Percentiles rank a stretch among this genome's conserved stretches.
Evolutionary conservation across 2,888 invertebrate genomes (phyloP).

Genomic region (Tetranychus piercei): DNA sequence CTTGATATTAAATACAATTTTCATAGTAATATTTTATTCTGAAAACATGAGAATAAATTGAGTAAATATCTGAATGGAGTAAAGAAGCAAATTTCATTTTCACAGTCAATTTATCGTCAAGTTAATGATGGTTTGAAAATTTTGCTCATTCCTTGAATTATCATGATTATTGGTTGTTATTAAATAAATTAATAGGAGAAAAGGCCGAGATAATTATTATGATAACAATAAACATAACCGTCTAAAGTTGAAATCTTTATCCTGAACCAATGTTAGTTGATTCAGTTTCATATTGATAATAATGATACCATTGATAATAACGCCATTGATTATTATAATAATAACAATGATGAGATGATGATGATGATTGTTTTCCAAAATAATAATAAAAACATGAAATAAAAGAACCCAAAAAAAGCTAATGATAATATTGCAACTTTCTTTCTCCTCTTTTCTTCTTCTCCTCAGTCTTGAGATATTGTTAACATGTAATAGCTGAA

Average conservation of each 20-base stretch:
- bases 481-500: neutral
- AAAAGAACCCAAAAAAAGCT: neutral
- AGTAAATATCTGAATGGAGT: too few relatives aligned
- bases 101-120: too few relatives aligned
- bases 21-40: too few relatives aligned
- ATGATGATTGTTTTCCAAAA: neutral
- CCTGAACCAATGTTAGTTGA: neutral
- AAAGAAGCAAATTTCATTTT: too few relatives aligned
- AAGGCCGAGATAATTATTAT: neutral
- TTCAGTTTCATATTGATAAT: neutral
- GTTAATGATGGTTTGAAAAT: too few relatives aligned
- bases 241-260: neutral
- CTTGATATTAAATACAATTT: too few relatives aligned
- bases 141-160: too few relatives aligned
- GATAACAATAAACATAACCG: neutral
- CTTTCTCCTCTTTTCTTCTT: neutral
- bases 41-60: too few relatives aligned
- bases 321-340: neutral
- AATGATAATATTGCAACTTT: neutral
- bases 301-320: conserved; percentile 1
- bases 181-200: too few relatives aligned
- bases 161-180: too few relatives aligned
- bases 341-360: neutral
- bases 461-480: neutral
- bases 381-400: neutral